These are phyloP conservation scores for Leptopilina drosophilae DNA, from an alignment of 2,888 invertebrate genomes.

Conservation along the genomic window DNA sequence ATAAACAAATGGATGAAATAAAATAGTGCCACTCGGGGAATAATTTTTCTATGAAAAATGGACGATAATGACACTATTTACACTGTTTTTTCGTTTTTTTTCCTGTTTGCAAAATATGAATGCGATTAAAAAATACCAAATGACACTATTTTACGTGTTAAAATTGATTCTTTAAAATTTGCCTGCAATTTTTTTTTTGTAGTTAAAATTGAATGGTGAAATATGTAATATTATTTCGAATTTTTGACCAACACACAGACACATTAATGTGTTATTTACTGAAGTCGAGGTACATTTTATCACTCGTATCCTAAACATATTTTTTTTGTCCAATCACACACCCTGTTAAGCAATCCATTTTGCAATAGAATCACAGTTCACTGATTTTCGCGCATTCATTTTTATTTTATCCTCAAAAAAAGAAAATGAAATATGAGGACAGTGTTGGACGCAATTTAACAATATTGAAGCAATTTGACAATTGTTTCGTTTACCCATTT, in stretches of 20 bases:
- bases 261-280: conserved; percentile 18
- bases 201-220: background rate
- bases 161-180: background rate
- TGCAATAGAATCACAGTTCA: conserved; percentile 23
- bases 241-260: conserved; percentile 38
- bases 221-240: background rate
- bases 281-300: conserved; percentile 38
- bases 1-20: background rate
- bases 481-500: conserved; percentile 12
- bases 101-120: background rate
- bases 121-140: conserved; percentile 1
- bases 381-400: conserved; percentile 26
- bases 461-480: conserved; percentile 27
- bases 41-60: conserved; percentile 31
- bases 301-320: conserved; percentile 33
- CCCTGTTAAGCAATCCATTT: conserved; percentile 16
- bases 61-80: conserved; percentile 39
- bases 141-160: conserved; percentile 29
- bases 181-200: background rate
- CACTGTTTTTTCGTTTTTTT: background rate
- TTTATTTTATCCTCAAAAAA: background rate
- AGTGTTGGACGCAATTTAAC: conserved; percentile 39
- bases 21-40: conserved; percentile 30
- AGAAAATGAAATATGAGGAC: background rate
- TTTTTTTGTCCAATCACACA: conserved; percentile 28